Conservation (phyloP, 35 echinoderm and acorn worm genomes). For the Ptychodera flava region DNA sequence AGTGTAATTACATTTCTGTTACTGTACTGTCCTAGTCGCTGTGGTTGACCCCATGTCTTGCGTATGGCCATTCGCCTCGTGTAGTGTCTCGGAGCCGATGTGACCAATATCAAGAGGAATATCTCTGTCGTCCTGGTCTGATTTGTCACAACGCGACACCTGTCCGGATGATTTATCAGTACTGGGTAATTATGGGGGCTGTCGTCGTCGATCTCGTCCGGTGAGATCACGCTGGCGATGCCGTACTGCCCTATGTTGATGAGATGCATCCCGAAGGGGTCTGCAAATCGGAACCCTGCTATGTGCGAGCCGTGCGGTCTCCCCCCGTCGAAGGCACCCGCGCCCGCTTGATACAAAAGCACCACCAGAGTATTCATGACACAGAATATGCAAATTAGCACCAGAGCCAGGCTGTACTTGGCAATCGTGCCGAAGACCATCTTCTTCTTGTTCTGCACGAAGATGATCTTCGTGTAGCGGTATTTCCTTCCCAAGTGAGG, state of each 20-base stretch:
- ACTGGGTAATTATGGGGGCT: not conserved
- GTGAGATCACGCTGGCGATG: not conserved
- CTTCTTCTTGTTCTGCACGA: not conserved
- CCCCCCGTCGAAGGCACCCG: not conserved
- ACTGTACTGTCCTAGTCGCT: not conserved
- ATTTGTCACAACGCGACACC: not conserved
- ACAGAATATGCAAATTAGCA: not conserved
- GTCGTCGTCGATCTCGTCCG: not conserved
- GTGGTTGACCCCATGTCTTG: conserved; percentile 68
- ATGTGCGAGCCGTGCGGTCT: not conserved
- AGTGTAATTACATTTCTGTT: not conserved
- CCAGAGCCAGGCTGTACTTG: not conserved
- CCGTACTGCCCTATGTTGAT: not conserved
- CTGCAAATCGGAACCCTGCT: not conserved
- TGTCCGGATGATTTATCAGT: not conserved
- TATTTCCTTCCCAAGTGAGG: not conserved
- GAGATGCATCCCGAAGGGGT: not conserved
- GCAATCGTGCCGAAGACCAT: not conserved
- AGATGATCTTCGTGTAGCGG: not conserved
- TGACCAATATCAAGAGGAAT: not conserved
- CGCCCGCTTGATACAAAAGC: not conserved
- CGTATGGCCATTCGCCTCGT: conserved; percentile 64
- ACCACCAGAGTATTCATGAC: not conserved
- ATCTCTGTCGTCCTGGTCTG: not conserved
- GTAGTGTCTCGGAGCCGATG: not conserved